Conservation (phyloP, 2,888 invertebrate species). For the Pandemis heparana region DNA sequence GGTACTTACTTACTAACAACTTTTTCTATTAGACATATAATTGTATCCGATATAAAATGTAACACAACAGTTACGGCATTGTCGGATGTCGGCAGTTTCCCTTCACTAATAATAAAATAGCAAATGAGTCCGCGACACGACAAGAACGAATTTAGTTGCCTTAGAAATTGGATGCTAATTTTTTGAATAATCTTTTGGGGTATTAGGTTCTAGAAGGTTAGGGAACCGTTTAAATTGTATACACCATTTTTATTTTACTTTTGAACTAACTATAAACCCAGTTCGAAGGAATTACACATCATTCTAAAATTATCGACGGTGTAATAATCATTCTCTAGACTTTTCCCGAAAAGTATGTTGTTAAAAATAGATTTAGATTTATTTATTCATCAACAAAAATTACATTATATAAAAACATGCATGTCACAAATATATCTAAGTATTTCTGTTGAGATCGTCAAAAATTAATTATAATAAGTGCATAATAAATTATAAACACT, state of each 20-base stretch:
- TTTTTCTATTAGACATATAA: background rate
- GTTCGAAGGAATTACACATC: too few species aligned
- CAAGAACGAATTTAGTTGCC: constrained; percentile 18
- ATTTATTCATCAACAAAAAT: too few species aligned
- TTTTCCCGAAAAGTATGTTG: too few species aligned
- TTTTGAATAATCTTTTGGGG: constrained; percentile 7
- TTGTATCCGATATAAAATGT: constrained; percentile 20
- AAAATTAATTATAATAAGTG: too few species aligned
- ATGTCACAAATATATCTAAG: too few species aligned
- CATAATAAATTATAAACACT: too few species aligned
- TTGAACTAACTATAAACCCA: too few species aligned
- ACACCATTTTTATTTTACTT: too few species aligned
- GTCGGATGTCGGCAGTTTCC: constrained; percentile 26
- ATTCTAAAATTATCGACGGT: too few species aligned
- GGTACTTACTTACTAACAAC: background rate
- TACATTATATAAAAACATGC: too few species aligned
- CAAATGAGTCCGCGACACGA: constrained; percentile 21
- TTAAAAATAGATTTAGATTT: too few species aligned
- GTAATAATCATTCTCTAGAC: background rate
- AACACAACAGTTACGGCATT: constrained; percentile 22
- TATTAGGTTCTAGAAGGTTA: background rate
- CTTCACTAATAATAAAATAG: constrained; percentile 12
- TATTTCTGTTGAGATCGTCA: too few species aligned
- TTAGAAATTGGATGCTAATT: constrained; percentile 32
- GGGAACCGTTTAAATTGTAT: background rate